Percentiles rank a stretch among this genome's conserved stretches.
Conservation (phyloP, 1,140 invertebrate species). For the Argopecten irradians region DNA sequence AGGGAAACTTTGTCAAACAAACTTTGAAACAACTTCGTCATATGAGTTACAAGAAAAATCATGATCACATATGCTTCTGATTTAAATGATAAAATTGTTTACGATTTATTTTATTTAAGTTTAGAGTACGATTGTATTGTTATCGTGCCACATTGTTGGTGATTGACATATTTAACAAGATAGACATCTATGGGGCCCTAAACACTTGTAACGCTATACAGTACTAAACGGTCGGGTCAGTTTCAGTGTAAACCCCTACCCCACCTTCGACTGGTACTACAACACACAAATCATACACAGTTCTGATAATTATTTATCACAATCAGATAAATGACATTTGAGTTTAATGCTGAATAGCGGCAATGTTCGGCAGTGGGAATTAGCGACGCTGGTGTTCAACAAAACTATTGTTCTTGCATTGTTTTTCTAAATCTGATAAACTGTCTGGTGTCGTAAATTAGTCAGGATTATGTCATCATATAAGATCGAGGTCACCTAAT, state of each 20-base stretch:
- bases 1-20: too few species aligned
- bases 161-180: neutral
- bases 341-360: neutral
- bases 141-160: neutral
- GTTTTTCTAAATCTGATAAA: neutral
- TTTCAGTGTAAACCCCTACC: neutral
- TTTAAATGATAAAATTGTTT: neutral
- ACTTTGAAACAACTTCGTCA: too few species aligned
- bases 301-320: neutral
- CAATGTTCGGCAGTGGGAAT: neutral
- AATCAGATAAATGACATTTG: slow-evolving; percentile 9
- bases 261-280: neutral
- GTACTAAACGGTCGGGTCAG: neutral
- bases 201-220: neutral
- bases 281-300: neutral
- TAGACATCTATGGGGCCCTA: neutral
- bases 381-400: neutral
- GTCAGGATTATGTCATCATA: slow-evolving; percentile 15
- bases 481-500: neutral
- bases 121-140: neutral
- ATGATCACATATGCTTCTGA: neutral
- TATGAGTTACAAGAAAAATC: too few species aligned
- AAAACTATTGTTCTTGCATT: neutral
- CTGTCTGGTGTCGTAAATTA: neutral
- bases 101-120: neutral